Evolutionary conservation across 2,113 vertebrate species (phyloP).

Genomic region (Cephalopterus ornatus): DNA sequence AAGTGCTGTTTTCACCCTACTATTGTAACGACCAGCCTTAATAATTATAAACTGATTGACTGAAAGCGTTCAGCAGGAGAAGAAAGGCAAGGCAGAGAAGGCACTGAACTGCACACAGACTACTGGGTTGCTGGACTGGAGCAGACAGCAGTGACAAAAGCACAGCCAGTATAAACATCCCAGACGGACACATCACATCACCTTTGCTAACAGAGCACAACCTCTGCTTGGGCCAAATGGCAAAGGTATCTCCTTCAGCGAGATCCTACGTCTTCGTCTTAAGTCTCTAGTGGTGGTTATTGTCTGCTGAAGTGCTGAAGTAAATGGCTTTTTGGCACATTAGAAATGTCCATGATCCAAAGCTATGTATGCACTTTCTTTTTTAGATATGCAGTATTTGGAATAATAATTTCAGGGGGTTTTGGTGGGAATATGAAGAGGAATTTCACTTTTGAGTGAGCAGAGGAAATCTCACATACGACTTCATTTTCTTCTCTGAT

Average conservation of each 20-base stretch:
- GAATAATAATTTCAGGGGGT: neutral
- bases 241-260: neutral
- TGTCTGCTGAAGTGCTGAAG: neutral
- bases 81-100: neutral
- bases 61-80: neutral
- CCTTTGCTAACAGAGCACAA: rapidly evolving
- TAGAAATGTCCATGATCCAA: neutral
- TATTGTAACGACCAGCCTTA: neutral
- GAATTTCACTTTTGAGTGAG: neutral
- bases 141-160: neutral
- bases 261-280: neutral
- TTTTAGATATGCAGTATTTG: neutral
- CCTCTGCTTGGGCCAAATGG: neutral
- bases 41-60: neutral
- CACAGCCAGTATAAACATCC: neutral
- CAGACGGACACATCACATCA: neutral
- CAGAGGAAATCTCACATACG: neutral
- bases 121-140: neutral
- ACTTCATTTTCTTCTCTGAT: neutral
- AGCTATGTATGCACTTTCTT: neutral
- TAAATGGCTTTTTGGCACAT: neutral
- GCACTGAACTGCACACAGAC: neutral
- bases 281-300: neutral
- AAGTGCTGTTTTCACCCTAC: neutral
- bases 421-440: neutral